Conservation (phyloP, 2,888 invertebrate genomes). For the Diplolepis rosae region DNA sequence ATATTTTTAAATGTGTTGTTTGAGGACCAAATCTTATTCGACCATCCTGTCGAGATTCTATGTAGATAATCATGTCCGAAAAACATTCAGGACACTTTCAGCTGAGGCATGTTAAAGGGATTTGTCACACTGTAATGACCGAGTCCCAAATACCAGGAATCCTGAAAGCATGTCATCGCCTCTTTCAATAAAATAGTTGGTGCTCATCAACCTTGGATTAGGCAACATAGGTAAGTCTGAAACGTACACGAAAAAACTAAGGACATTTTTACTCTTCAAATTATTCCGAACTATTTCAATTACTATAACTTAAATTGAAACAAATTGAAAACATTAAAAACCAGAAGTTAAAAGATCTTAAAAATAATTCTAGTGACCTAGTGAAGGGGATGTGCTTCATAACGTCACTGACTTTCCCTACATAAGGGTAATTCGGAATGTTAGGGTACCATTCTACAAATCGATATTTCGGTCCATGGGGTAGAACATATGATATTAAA, state of each 20-base stretch:
- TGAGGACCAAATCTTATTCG: too few species aligned
- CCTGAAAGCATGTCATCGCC: not conserved
- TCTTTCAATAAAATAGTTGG: not conserved
- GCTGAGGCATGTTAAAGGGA: conserved; percentile 57
- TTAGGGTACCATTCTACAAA: conserved; percentile 57
- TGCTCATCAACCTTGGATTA: not conserved
- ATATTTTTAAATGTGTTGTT: too few species aligned
- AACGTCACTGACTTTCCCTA: conserved; percentile 65
- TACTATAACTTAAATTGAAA: not conserved
- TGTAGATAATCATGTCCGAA: too few species aligned
- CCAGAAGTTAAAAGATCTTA: conserved; percentile 26
- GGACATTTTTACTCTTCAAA: not conserved
- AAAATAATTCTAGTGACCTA: conserved; percentile 68
- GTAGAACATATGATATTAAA: conserved; percentile 56
- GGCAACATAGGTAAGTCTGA: too few species aligned
- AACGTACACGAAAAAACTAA: too few species aligned
- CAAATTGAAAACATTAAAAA: not conserved
- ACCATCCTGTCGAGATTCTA: too few species aligned
- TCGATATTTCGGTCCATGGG: conserved; percentile 68
- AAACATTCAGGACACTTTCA: not conserved
- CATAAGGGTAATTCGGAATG: conserved; percentile 60
- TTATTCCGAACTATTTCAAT: not conserved
- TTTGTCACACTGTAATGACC: conserved; percentile 53
- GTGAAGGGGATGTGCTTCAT: conserved; percentile 63
- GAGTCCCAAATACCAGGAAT: conserved; percentile 8